phyloP scores from a whole-genome alignment of 2,888 invertebrate species.

The Eupsilia transversa region DNA sequence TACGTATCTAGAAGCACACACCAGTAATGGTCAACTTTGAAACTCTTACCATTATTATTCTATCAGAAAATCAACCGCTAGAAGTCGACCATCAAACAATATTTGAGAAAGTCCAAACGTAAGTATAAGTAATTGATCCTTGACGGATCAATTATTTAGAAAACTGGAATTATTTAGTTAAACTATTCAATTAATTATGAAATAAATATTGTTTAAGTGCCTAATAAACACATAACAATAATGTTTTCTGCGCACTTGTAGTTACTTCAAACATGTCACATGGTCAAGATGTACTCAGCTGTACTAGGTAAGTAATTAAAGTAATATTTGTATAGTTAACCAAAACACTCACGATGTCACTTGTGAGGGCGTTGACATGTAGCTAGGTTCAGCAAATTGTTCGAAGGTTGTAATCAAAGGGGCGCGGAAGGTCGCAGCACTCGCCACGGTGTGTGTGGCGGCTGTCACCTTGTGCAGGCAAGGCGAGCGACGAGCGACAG shows the following conservation, averaged over 20 bases:
- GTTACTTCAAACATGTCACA: constrained; percentile 31
- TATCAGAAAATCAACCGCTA: neutral
- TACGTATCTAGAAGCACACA: neutral
- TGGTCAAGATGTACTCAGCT: constrained; percentile 39
- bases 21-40: neutral
- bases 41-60: neutral
- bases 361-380: constrained; percentile 65
- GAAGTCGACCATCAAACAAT: neutral
- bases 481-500: constrained; percentile 39
- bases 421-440: constrained; percentile 39
- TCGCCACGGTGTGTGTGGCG: constrained; percentile 21
- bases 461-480: constrained; percentile 50
- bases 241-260: constrained; percentile 36
- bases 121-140: too few relatives aligned
- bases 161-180: neutral
- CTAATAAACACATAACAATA: neutral
- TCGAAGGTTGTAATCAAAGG: constrained; percentile 51
- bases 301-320: constrained; percentile 39
- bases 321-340: constrained; percentile 51
- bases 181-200: constrained; percentile 7
- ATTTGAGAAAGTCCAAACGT: too few relatives aligned
- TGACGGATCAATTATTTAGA: neutral
- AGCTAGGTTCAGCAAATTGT: constrained; percentile 57
- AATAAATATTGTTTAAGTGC: constrained; percentile 3
- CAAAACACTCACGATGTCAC: constrained; percentile 59